A percentile compares a stretch with the other conserved stretches of the same genome.
phyloP scores from a whole-genome alignment of 1,140 invertebrate genomes.

The Gonatopus flavifemur region DNA sequence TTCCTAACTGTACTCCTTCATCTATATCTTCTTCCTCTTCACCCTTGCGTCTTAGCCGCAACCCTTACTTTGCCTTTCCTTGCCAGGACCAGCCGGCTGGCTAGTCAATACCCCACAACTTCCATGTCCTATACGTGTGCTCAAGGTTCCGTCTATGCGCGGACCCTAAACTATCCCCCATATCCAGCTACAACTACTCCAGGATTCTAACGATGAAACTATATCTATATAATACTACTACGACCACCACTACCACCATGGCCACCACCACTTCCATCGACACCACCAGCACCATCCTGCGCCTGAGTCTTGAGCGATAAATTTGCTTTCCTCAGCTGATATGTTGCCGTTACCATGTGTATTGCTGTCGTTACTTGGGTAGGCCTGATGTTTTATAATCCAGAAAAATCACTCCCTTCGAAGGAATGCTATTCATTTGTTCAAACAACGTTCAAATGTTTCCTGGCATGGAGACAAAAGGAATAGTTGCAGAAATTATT shows the following conservation, averaged over 20 bases:
- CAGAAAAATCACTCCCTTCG: too few relatives aligned
- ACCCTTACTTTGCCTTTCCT: constrained; percentile 23
- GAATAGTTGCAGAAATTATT: too few relatives aligned
- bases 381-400: too few relatives aligned
- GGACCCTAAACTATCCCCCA: constrained; percentile 23
- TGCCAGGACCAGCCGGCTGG: constrained; percentile 32
- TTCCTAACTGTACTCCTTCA: constrained; percentile 12
- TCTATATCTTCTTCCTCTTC: constrained; percentile 20
- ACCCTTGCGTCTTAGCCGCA: neutral
- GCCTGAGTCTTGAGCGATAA: neutral
- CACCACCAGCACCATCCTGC: too few relatives aligned
- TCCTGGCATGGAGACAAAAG: too few relatives aligned
- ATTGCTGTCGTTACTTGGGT: too few relatives aligned
- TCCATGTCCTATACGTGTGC: too few relatives aligned
- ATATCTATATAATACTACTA: constrained; percentile 1
- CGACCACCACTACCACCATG: neutral
- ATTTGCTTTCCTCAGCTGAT: too few relatives aligned
- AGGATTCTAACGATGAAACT: constrained; percentile 28
- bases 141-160: neutral
- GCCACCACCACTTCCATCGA: too few relatives aligned
- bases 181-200: constrained; percentile 3
- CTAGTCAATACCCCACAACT: constrained; percentile 43
- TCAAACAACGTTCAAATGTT: too few relatives aligned
- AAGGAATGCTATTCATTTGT: too few relatives aligned
- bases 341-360: too few relatives aligned